Conservation (phyloP, 64 coral and sea anemone genomes). For the Montipora sp. region DNA sequence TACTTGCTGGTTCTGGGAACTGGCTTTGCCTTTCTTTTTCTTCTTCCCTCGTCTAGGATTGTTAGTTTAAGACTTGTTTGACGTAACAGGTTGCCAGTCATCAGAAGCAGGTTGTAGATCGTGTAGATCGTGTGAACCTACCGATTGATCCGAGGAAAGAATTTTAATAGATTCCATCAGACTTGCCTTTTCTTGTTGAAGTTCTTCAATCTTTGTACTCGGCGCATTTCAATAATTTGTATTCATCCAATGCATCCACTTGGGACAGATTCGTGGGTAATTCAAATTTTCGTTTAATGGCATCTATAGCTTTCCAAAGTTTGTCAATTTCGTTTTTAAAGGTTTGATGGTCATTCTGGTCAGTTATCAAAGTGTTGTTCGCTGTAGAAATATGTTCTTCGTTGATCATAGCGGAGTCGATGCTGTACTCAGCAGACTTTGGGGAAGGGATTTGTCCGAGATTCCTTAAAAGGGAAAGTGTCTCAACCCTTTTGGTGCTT, state of each 20-base stretch:
- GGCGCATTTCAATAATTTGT: neutral
- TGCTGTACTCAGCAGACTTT: too few species aligned
- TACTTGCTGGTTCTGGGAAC: neutral
- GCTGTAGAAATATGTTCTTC: too few species aligned
- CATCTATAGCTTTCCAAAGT: neutral
- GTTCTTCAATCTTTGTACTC: neutral
- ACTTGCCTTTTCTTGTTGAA: neutral
- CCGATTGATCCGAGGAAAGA: neutral
- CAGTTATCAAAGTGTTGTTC: too few species aligned
- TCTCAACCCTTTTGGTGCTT: too few species aligned
- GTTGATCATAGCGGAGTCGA: too few species aligned
- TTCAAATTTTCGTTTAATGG: neutral
- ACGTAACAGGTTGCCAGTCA: slow-evolving; percentile 2
- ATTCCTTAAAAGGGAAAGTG: too few species aligned
- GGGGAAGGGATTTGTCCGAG: too few species aligned
- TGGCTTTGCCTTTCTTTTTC: neutral
- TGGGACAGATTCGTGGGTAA: neutral
- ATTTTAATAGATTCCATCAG: slow-evolving; percentile 5
- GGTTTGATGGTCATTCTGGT: too few species aligned
- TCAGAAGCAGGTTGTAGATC: slow-evolving; percentile 9
- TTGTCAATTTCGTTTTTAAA: neutral
- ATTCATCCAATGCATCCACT: slow-evolving; percentile 24
- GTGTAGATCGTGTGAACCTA: neutral
- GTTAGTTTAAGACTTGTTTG: neutral
- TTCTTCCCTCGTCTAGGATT: slow-evolving; percentile 22